Conservation (phyloP, 2,797 vertebrate species). For the Neomorphus geoffroyi region DNA sequence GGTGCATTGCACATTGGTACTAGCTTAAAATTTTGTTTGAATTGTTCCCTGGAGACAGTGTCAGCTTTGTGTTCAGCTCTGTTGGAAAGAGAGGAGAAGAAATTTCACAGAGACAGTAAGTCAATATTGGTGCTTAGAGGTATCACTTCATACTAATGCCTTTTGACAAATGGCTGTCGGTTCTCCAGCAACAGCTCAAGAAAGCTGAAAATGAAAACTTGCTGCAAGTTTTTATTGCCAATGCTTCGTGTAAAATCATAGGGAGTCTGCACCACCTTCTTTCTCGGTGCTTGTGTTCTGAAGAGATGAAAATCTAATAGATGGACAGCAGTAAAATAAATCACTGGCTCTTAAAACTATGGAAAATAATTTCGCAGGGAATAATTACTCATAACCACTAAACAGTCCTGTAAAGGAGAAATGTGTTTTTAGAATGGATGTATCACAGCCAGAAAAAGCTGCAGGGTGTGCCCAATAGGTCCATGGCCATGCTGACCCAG, state of each 20-base stretch:
- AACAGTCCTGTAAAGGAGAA: constrained; percentile 25
- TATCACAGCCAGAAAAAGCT: neutral
- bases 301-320: constrained; percentile 26
- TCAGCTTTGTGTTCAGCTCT: constrained; percentile 6
- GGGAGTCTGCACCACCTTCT: neutral
- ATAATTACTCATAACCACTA: constrained; percentile 45
- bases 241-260: neutral
- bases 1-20: neutral
- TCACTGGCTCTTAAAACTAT: constrained; percentile 23
- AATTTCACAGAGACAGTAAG: constrained; percentile 37
- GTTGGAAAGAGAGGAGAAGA: constrained; percentile 26
- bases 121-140: constrained; percentile 8
- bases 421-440: neutral
- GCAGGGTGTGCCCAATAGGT: neutral
- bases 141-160: constrained; percentile 13
- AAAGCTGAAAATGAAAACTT: constrained; percentile 58
- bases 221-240: constrained; percentile 12
- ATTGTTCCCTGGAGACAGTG: constrained; percentile 5
- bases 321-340: constrained; percentile 37
- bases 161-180: constrained; percentile 48
- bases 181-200: constrained; percentile 42
- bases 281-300: neutral
- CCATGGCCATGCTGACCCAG: neutral
- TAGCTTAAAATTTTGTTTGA: constrained; percentile 39
- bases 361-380: constrained; percentile 38